Percentiles rank a stretch among this genome's conserved stretches.
Evolutionary conservation across 2,888 invertebrate species (phyloP).

Genomic region (Acronicta alni): DNA sequence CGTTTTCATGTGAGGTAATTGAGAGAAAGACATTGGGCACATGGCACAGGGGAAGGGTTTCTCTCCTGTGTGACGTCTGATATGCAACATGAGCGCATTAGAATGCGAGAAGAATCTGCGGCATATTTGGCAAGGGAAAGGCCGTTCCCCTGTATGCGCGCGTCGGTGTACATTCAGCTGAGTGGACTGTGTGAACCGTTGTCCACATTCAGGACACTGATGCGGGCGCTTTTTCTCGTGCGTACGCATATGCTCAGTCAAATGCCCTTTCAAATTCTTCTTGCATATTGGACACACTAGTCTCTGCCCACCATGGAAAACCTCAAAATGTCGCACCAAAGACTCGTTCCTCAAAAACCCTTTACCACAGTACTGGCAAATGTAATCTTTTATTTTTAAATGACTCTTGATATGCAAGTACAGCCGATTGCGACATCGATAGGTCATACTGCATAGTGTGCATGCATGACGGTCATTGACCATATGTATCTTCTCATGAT

Average conservation of each 20-base stretch:
- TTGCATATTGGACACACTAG: slow-evolving; percentile 95
- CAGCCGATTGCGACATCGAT: slow-evolving; percentile 91
- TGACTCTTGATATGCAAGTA: slow-evolving; percentile 92
- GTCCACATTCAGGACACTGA: slow-evolving; percentile 93
- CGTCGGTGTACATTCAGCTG: slow-evolving; percentile 95
- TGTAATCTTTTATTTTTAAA: slow-evolving; percentile 92
- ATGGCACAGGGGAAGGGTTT: slow-evolving; percentile 93
- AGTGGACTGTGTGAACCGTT: slow-evolving; percentile 94
- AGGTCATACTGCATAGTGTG: slow-evolving; percentile 92
- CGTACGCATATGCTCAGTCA: slow-evolving; percentile 94
- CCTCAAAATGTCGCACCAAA: slow-evolving; percentile 93
- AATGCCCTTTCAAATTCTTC: slow-evolving; percentile 94
- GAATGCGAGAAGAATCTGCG: slow-evolving; percentile 95
- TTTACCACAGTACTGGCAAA: slow-evolving; percentile 94
- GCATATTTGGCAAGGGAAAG: slow-evolving; percentile 95
- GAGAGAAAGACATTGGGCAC: slow-evolving; percentile 93
- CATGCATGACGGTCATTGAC: slow-evolving; percentile 93
- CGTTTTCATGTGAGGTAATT: slow-evolving; percentile 95
- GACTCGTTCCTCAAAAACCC: slow-evolving; percentile 93
- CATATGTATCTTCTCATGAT: slow-evolving; percentile 93
- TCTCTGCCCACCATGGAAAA: slow-evolving; percentile 93
- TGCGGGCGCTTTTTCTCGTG: slow-evolving; percentile 94
- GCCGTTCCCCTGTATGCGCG: slow-evolving; percentile 95
- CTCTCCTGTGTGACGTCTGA: slow-evolving; percentile 95
- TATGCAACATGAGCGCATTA: slow-evolving; percentile 95